Evolutionary conservation across 1,140 invertebrate genomes (phyloP).

Genomic region (Cyphomyrmex costatus): DNA sequence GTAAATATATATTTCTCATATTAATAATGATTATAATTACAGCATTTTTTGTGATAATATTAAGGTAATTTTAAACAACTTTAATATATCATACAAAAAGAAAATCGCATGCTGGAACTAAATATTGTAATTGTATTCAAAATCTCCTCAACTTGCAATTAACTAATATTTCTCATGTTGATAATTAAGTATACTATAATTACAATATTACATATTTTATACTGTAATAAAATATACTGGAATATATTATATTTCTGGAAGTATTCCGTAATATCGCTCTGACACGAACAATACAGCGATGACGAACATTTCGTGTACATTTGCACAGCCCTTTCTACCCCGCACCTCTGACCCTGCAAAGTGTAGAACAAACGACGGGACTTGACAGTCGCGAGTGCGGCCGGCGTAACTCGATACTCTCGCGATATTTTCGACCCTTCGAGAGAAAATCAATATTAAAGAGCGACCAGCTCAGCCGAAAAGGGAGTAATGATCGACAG

Average conservation of each 20-base stretch:
- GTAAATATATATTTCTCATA: not conserved
- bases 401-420: conserved; percentile 53
- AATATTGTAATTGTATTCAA: not conserved
- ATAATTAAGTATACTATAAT: not conserved
- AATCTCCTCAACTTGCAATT: too few relatives aligned
- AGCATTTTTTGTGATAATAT: not conserved
- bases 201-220: not conserved
- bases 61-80: not conserved
- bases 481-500: not conserved
- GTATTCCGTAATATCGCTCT: not conserved
- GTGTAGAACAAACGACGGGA: conserved; percentile 45
- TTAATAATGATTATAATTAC: not conserved
- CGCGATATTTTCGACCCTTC: conserved; percentile 52
- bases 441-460: conserved; percentile 61
- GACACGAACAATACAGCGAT: conserved; percentile 27
- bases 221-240: not conserved
- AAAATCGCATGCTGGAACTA: not conserved
- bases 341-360: not conserved
- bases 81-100: not conserved
- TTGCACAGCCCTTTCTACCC: conserved; percentile 20
- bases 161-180: not conserved
- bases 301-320: conserved; percentile 23
- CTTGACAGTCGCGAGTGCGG: conserved; percentile 50
- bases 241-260: not conserved
- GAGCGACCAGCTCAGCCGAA: conserved; percentile 6